Conservation (phyloP, 2,113 vertebrate species). For the Leucoraja erinaceus region DNA sequence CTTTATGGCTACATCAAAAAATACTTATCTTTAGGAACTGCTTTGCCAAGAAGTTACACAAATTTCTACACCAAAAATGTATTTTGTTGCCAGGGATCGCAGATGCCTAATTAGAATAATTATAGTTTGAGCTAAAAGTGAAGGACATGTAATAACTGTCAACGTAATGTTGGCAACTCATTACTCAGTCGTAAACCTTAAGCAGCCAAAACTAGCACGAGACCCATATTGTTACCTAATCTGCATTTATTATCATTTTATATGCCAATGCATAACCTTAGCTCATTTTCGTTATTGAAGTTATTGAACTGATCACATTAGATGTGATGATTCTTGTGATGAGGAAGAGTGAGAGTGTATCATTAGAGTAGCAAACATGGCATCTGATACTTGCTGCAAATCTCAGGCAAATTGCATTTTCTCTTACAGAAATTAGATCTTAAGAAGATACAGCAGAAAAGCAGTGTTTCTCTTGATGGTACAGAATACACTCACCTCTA, state of each 20-base stretch:
- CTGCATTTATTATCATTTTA: not conserved
- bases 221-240: not conserved
- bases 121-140: not conserved
- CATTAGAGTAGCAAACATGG: not conserved
- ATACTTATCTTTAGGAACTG: not conserved
- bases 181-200: not conserved
- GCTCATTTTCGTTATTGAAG: not conserved
- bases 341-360: not conserved
- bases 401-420: not conserved
- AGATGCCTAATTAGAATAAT: not conserved
- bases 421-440: not conserved
- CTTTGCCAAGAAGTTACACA: not conserved
- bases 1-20: not conserved
- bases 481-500: too few species aligned
- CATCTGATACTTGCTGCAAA: not conserved
- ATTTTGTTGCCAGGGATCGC: not conserved
- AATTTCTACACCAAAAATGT: not conserved
- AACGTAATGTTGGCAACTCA: not conserved
- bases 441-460: not conserved
- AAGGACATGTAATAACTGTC: not conserved
- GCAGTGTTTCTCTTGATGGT: too few species aligned
- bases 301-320: not conserved
- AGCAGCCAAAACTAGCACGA: not conserved
- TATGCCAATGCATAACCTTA: not conserved
- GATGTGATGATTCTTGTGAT: not conserved